phyloP scores from a whole-genome alignment of 1,140 invertebrate species.

The Trichoplusia ni region DNA sequence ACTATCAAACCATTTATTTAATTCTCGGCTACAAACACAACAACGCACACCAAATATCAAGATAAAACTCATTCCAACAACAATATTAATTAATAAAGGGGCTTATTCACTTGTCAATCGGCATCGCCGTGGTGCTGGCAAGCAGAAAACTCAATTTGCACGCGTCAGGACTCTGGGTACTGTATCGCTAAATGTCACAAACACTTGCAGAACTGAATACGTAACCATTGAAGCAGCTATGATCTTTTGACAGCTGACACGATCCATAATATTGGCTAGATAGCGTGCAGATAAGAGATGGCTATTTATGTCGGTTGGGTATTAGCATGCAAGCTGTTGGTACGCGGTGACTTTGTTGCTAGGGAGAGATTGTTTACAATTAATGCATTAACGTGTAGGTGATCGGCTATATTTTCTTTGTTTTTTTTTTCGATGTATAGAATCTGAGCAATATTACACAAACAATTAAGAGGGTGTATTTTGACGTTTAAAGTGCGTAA shows the following conservation, averaged over 20 bases:
- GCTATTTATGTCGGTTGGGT: not conserved
- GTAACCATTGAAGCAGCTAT: slow-evolving; percentile 5
- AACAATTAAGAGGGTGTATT: no score
- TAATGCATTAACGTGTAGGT: no score
- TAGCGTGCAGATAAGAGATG: slow-evolving; percentile 1
- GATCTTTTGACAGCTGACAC: slow-evolving; percentile 22
- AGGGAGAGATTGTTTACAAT: no score
- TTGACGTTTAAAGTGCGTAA: no score
- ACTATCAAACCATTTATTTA: no score
- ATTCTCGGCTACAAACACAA: not conserved
- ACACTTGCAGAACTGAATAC: slow-evolving; percentile 42
- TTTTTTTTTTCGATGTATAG: no score
- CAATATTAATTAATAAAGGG: slow-evolving; percentile 31
- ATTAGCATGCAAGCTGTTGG: no score
- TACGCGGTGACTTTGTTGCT: no score
- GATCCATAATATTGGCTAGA: not conserved
- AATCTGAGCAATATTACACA: no score
- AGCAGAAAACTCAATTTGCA: slow-evolving; percentile 56
- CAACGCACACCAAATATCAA: not conserved
- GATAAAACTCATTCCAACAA: slow-evolving; percentile 14
- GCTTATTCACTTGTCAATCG: slow-evolving; percentile 54
- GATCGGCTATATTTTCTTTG: no score
- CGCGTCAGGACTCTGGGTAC: slow-evolving; percentile 45
- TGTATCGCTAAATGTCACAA: slow-evolving; percentile 57
- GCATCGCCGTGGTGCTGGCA: slow-evolving; percentile 39